Evolutionary conservation across 2,797 vertebrate species (phyloP).

Genomic region (Glossophaga mutica): DNA sequence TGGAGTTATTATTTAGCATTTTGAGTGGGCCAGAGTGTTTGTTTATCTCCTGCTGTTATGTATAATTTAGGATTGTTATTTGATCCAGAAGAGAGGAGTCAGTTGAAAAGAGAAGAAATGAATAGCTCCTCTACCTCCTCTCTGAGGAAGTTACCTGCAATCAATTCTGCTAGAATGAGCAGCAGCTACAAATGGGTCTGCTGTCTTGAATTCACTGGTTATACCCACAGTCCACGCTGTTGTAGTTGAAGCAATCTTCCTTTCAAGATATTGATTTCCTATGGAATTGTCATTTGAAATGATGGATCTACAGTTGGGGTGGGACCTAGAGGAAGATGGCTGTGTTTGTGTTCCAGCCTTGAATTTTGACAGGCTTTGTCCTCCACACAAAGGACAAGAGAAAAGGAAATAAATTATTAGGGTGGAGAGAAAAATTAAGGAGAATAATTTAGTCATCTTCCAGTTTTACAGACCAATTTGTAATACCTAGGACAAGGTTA

Average conservation of each 20-base stretch:
- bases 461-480: neutral
- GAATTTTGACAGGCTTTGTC: slow-evolving; percentile 70
- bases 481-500: neutral
- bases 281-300: slow-evolving; percentile 73
- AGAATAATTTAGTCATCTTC: slow-evolving; percentile 52
- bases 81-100: slow-evolving; percentile 34
- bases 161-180: slow-evolving; percentile 59
- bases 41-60: slow-evolving; percentile 41
- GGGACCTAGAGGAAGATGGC: slow-evolving; percentile 51
- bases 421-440: slow-evolving; percentile 34
- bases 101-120: slow-evolving; percentile 29
- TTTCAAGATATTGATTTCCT: slow-evolving; percentile 73
- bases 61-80: slow-evolving; percentile 45
- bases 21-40: neutral
- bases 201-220: slow-evolving; percentile 58
- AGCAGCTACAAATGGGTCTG: slow-evolving; percentile 52
- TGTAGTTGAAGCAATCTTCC: slow-evolving; percentile 59
- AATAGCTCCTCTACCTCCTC: slow-evolving; percentile 21
- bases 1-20: slow-evolving; percentile 46
- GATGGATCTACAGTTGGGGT: slow-evolving; percentile 69
- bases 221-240: neutral
- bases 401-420: slow-evolving; percentile 39
- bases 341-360: slow-evolving; percentile 53
- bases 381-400: slow-evolving; percentile 63
- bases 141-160: slow-evolving; percentile 48